A percentile compares a stretch with the other conserved stretches of the same genome.
These are phyloP conservation scores for Actinostola sp. DNA, from an alignment of 92 coral and sea anemone species.

Conservation along the genomic window DNA sequence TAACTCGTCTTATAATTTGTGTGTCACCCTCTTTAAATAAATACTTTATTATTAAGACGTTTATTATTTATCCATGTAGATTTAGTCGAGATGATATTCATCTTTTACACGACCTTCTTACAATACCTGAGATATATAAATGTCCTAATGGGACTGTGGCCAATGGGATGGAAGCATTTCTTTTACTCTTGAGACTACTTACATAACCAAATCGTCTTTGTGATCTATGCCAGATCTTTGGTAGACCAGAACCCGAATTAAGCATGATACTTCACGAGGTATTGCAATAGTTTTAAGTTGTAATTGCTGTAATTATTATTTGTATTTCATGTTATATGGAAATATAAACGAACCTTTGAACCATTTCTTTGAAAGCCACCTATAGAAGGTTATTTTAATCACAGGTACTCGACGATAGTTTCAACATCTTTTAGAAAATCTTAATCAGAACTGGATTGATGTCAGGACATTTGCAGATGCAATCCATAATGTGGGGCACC, in stretches of 20 bases:
- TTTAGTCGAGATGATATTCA: constrained; percentile 51
- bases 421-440: constrained; percentile 47
- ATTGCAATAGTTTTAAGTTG: background rate
- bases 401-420: constrained; percentile 63
- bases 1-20: no score
- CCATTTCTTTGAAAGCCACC: background rate
- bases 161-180: constrained; percentile 62
- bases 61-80: constrained; percentile 11
- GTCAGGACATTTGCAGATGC: constrained; percentile 61
- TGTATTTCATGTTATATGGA: no score
- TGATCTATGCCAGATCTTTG: constrained; percentile 64
- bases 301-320: no score
- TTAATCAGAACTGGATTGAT: constrained; percentile 65
- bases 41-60: background rate
- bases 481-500: constrained; percentile 60
- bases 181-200: constrained; percentile 51
- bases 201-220: constrained; percentile 67
- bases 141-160: constrained; percentile 77
- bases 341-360: background rate
- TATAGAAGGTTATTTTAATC: background rate
- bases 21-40: background rate
- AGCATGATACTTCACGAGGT: constrained; percentile 76
- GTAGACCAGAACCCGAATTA: constrained; percentile 66
- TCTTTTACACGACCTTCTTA: constrained; percentile 40
- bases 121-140: constrained; percentile 50